Conservation (phyloP, 2,113 vertebrate species). For the Heloderma charlesbogerti region DNA sequence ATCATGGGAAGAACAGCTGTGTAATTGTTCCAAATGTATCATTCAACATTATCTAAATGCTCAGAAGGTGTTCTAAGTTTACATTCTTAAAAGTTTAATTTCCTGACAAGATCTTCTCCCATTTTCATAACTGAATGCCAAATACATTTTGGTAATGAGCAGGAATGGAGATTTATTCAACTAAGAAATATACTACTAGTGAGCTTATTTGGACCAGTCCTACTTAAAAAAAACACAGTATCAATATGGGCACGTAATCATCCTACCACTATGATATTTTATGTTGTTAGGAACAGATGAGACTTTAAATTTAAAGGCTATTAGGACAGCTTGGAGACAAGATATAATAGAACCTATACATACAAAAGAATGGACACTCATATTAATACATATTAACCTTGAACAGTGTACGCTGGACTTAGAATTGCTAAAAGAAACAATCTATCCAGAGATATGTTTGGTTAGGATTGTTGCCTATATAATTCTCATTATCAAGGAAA, state of each 20-base stretch:
- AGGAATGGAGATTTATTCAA: neutral
- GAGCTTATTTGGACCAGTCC: neutral
- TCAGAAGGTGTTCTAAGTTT: neutral
- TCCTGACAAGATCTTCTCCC: neutral
- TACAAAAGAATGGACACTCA: neutral
- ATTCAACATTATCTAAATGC: neutral
- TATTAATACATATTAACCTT: neutral
- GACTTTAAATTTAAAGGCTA: neutral
- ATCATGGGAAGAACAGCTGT: neutral
- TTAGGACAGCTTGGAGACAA: neutral
- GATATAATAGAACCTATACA: neutral
- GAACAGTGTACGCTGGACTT: neutral
- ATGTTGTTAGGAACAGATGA: neutral
- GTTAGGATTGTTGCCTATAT: neutral
- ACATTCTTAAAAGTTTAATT: neutral
- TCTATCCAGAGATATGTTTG: neutral
- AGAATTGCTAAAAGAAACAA: neutral
- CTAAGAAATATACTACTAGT: neutral
- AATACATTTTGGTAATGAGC: neutral
- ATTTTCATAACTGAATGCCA: neutral
- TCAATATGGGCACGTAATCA: neutral
- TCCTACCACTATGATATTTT: neutral
- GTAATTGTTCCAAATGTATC: neutral
- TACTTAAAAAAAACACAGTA: neutral
- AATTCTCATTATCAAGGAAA: neutral